A percentile compares a stretch with the other conserved stretches of the same genome.
phyloP scores from a whole-genome alignment of 2,797 vertebrate species.

The Ctenopoma kingsleyae region DNA sequence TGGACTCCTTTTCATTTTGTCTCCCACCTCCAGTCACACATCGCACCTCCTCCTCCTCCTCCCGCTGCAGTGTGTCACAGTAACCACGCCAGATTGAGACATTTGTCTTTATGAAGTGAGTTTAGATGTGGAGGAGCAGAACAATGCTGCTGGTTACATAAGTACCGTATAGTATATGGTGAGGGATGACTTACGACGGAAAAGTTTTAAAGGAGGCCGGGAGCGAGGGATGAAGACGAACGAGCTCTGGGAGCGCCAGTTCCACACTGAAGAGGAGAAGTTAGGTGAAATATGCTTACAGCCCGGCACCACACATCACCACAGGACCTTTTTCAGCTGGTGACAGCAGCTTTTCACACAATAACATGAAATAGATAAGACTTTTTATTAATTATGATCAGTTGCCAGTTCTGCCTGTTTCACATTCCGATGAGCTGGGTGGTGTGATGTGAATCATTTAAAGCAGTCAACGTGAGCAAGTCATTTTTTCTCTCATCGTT shows the following conservation, averaged over 20 bases:
- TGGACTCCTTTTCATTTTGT: conserved; percentile 47
- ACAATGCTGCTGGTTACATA: conserved; percentile 39
- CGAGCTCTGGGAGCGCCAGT: conserved; percentile 26
- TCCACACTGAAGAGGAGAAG: conserved; percentile 35
- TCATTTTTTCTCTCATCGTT: background rate
- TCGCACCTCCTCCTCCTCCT: background rate
- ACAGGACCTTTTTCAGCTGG: background rate
- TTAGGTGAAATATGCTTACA: conserved; percentile 28
- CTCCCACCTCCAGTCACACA: background rate
- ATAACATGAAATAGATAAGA: background rate
- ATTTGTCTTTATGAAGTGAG: conserved; percentile 65
- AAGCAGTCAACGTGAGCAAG: background rate
- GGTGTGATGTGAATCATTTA: background rate
- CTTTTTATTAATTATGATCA: background rate
- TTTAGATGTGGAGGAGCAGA: conserved; percentile 54
- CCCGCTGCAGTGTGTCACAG: conserved; percentile 27
- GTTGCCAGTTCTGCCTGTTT: background rate
- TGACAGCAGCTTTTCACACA: conserved; percentile 1
- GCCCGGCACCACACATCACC: background rate
- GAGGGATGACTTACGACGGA: conserved; percentile 46
- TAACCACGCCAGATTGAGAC: conserved; percentile 54
- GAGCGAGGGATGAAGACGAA: conserved; percentile 65
- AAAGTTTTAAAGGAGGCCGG: conserved; percentile 29
- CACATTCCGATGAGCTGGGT: background rate
- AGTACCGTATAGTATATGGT: conserved; percentile 33